These are phyloP conservation scores for Manduca sexta DNA, from an alignment of 1,140 invertebrate species.

Conservation along the genomic window DNA sequence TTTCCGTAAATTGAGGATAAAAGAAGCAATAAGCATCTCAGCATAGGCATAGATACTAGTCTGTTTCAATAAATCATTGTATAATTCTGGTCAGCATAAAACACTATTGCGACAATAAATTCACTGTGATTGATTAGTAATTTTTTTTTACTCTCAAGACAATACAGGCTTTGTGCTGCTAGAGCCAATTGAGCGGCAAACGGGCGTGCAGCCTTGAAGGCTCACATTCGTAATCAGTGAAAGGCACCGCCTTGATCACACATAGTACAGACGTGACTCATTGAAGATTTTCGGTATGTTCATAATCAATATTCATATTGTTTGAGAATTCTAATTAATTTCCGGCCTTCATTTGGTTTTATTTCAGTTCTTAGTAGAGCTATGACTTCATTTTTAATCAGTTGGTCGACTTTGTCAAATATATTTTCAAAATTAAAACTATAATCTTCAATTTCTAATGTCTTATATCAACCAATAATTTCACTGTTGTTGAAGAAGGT, in stretches of 20 bases:
- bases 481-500: too few species aligned
- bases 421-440: too few species aligned
- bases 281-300: constrained; percentile 23
- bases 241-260: constrained; percentile 39
- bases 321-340: not conserved
- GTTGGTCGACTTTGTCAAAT: too few species aligned
- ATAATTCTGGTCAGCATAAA: not conserved
- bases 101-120: constrained; percentile 2
- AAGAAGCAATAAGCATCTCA: too few species aligned
- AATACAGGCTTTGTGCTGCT: constrained; percentile 29
- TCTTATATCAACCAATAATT: too few species aligned
- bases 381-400: too few species aligned
- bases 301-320: constrained; percentile 1
- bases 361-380: too few species aligned
- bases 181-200: constrained; percentile 37
- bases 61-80: too few species aligned
- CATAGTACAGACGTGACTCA: constrained; percentile 40
- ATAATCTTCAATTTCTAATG: too few species aligned
- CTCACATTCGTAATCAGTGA: constrained; percentile 56
- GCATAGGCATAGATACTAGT: too few species aligned
- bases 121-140: constrained; percentile 12
- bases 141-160: constrained; percentile 23
- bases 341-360: constrained; percentile 1
- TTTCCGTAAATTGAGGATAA: too few species aligned
- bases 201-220: constrained; percentile 42